phyloP scores from a whole-genome alignment of 2,888 invertebrate species.

The Cistogaster globosa region DNA sequence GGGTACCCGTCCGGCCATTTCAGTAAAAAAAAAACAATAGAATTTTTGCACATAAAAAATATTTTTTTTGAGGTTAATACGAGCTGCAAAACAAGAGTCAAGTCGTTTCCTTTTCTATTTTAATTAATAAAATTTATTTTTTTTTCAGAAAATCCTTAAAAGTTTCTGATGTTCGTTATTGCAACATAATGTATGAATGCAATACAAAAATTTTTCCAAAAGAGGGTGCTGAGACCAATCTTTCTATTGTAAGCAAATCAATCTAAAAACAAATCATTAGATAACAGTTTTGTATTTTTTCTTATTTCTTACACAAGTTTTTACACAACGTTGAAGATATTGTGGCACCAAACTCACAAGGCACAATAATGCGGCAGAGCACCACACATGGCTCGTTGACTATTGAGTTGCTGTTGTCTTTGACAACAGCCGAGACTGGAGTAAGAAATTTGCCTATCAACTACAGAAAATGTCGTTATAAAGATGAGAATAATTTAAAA shows the following conservation, averaged over 20 bases:
- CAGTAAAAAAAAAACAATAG: too few relatives aligned
- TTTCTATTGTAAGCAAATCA: conserved; percentile 61
- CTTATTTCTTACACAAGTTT: conserved; percentile 72
- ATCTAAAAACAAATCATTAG: neutral
- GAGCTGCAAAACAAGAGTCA: too few relatives aligned
- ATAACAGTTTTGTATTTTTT: neutral
- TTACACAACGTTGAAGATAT: conserved; percentile 78
- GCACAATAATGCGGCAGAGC: conserved; percentile 72
- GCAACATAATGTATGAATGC: conserved; percentile 75
- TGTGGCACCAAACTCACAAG: conserved; percentile 74
- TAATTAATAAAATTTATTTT: neutral
- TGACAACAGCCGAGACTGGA: conserved; percentile 76
- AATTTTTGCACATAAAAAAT: too few relatives aligned
- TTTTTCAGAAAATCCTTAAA: conserved; percentile 67
- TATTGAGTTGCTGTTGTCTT: conserved; percentile 74
- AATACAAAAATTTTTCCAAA: conserved; percentile 72
- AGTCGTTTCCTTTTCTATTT: too few relatives aligned
- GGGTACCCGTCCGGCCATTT: too few relatives aligned
- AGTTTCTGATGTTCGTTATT: conserved; percentile 65
- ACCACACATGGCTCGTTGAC: conserved; percentile 71
- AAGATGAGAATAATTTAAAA: conserved; percentile 77
- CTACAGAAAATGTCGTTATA: conserved; percentile 80
- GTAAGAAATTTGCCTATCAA: conserved; percentile 78
- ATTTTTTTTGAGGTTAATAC: too few relatives aligned
- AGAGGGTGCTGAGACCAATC: conserved; percentile 29